Base-by-base conservation (phyloP, 2,113 vertebrate genomes). In the Heloderma charlesbogerti region DNA sequence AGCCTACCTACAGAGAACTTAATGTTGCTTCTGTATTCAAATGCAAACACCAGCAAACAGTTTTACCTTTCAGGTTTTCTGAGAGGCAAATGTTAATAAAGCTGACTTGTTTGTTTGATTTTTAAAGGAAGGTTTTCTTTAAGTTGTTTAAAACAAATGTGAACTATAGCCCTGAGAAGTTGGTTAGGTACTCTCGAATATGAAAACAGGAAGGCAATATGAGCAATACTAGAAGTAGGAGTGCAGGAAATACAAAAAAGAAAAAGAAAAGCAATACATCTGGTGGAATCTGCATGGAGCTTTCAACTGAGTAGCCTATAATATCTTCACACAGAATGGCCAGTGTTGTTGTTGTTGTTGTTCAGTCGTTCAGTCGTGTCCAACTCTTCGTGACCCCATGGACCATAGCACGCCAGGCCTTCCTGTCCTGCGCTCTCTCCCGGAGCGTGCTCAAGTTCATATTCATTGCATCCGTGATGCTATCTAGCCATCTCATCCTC, bases 21-120 rank as follows among this genome's bases (percentile, higher is more conserved):
- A 48, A 84, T 77, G 43, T 92, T 89, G 3, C 81, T 86, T 37
- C 31, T 80, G 31, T 75, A 54, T 79, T 51, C 37, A 91, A 77
- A 77, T 80, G 31, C 40, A 77, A 54, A 86, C 51, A 13, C 34
- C 22, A 6, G n/a, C 45, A 79, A 57, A 57, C 66, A 79, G 79
- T n/a, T 51, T 69, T 78, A 37, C 72, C 7, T 88, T 69, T 40
- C 45, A 78, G 15, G 6, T 43, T 79, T 37, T 71, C n/a, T 88
- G 7, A 22, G 27, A 63, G 9, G 82, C 4, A 78, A 90, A 66
- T 40, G 40, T 60, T 67, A 88, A 88, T 88, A 43, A 4, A 10
- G 20, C 13, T 16, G 16, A 34, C 63, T 75, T 67, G 29, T 84
- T 3, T 48, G 1, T 25, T 57, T 6, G 6, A 25, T 16, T 10